Evolutionary conservation across 1,140 invertebrate genomes (phyloP), one percentile per base, ranked within the genome.

Genomic region (Aricia agestis): DNA sequence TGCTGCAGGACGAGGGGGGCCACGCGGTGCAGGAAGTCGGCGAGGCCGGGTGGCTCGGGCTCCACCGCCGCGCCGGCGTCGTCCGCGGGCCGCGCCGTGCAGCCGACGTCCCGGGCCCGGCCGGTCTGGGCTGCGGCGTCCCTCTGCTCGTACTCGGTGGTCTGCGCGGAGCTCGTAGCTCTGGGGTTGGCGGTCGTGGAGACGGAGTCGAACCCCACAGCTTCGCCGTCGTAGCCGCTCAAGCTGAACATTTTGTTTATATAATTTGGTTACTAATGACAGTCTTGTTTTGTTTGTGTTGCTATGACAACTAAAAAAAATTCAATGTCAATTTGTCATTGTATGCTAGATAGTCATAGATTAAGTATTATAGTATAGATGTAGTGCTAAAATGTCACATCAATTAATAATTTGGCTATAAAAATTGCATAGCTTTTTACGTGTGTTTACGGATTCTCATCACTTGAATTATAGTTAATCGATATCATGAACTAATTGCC

Each of bases 171-270:
- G 6, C 69, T 75, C 1, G 69, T 70, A 0, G 71, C 74, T 63
- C 77, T 78, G 2, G 73, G 19, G 0, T 74, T 69, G 31, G 70
- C 75, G 4, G 77, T 74, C 7, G 78, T 45, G 15, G 66, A 69
- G 7, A 86, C 66, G 1, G 83, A 84, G 17, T 87, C 84, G 18
- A 91, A 91, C 0, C 89, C 89, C 0, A 84, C 72, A 0, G 74
- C 86, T 66, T 91, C 89, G 52, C 85, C 84, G 68, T 91, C 89
- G 41, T 81, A 91, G 4, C 86, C 86, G 67, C 86, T 91, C 58
- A 91, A 70, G 32, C 72, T 69, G 18, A 84, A 85, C 87, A 89
- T 91, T 76, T 73, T 78, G 31, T 61, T 63, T 63, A n/a, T n/a
- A n/a, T n/a, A n/a, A n/a, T n/a, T n/a, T n/a, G n/a, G n/a, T n/a